A percentile compares a stretch with the other conserved stretches of the same genome.
phyloP scores from a whole-genome alignment of 2,888 invertebrate species.

The Cristatella mucedo region DNA sequence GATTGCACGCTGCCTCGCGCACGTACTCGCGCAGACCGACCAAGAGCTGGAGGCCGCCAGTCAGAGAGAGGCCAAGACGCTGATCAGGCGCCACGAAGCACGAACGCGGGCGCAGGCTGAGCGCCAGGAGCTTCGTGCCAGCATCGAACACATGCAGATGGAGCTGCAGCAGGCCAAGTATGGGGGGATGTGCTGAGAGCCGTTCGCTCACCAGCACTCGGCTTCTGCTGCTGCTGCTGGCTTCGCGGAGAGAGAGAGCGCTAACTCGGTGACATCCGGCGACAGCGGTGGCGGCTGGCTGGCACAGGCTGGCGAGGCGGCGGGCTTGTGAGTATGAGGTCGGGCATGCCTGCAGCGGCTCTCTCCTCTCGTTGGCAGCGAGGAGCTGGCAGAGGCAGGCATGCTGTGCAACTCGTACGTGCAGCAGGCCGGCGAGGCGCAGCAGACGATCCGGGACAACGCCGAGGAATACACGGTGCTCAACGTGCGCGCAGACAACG shows the following conservation, averaged over 20 bases:
- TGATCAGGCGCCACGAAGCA: constrained; percentile 28
- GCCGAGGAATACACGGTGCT: constrained; percentile 26
- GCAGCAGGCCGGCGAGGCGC: constrained; percentile 23
- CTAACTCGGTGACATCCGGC: not conserved
- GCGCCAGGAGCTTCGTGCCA: constrained; percentile 24
- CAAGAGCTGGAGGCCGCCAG: constrained; percentile 26
- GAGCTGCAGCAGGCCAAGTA: constrained; percentile 25
- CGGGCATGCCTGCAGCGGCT: constrained; percentile 1
- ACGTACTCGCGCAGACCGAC: constrained; percentile 24
- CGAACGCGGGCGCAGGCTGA: constrained; percentile 27
- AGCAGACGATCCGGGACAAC: constrained; percentile 23
- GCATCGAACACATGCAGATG: constrained; percentile 25
- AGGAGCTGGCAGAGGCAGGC: constrained; percentile 27
- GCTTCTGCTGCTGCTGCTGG: too few relatives aligned
- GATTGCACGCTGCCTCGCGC: not conserved
- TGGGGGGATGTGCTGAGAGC: too few relatives aligned
- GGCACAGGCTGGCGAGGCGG: not conserved
- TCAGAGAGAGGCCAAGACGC: constrained; percentile 24
- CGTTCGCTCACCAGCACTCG: too few relatives aligned
- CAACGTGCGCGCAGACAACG: constrained; percentile 26
- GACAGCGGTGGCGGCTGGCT: not conserved
- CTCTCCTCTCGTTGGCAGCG: constrained; percentile 17
- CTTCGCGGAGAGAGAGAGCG: too few relatives aligned
- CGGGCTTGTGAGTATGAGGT: not conserved
- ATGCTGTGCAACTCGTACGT: constrained; percentile 27